Evolutionary conservation across 2,113 vertebrate genomes (phyloP), one percentile per base, ranked within the genome.

Genomic region (Microtus ochrogaster): DNA sequence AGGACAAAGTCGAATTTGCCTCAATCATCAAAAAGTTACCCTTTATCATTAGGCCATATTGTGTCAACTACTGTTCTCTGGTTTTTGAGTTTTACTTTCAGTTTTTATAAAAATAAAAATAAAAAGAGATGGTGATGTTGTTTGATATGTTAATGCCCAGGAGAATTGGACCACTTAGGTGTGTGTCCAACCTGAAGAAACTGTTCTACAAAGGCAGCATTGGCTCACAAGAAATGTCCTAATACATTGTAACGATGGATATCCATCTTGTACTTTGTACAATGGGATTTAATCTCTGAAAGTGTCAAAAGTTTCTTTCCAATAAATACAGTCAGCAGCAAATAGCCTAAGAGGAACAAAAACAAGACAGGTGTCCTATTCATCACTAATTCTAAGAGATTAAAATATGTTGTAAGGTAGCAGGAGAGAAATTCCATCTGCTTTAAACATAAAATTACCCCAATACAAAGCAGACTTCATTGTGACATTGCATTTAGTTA

Each of bases 241-340:
- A 10, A 5, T 11, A 36, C n/a, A 70, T 61, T 49, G 13, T 12
- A 39, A 86, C 12, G 36, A 30, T 22, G 12, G 11, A 96, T 73
- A 94, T 41, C 63, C 13, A 89, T 65, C 41, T 30, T 87, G 11
- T 77, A n/a, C 14, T 24, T 74, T 44, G 1, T 24, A 66, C 5
- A 86, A 26, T 6, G 65, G 52, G 17, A 94, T 74, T 94, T 86
- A 91, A 87, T 87, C 74, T 74, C 33, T n/a, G 39, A 2, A 72
- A 36, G 30, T n/a, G 3, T 63, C 63, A 91, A 82, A 88, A 76
- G 19, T 76, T 77, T 76, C 52, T 65, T 94, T 1, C 30, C 39
- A 47, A 72, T 81, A 96, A 96, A 84, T 36, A 41, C 4, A 95
- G 13, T 36, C 55, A 93, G 26, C 91, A 70, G 49, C 39, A 89